Conservation (phyloP, 2,797 vertebrate species). For the Myotis findleyi region DNA sequence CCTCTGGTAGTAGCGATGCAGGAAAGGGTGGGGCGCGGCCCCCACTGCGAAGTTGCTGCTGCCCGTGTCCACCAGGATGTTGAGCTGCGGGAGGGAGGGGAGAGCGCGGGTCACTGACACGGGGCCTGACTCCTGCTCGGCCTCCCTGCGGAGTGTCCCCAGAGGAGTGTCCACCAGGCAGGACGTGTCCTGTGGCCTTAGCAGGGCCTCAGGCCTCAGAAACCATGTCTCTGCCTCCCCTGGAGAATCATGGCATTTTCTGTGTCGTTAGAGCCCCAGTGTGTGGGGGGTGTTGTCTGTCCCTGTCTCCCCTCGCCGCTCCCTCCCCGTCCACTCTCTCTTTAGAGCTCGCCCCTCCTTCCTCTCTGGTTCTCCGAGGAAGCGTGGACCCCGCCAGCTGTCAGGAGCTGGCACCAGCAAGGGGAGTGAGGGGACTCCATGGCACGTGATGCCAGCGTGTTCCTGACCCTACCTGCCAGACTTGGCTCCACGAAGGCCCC, state of each 20-base stretch:
- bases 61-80: conserved; percentile 98
- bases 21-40: conserved; percentile 96
- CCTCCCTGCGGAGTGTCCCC: neutral
- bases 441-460: neutral
- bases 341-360: neutral
- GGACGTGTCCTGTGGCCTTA: neutral
- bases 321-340: neutral
- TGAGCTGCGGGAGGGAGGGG: conserved; percentile 89
- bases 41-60: conserved; percentile 99
- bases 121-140: neutral
- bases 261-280: neutral
- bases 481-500: neutral
- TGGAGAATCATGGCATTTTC: neutral
- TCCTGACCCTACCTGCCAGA: neutral
- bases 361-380: neutral
- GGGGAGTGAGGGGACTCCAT: neutral
- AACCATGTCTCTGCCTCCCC: neutral
- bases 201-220: neutral
- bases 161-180: neutral
- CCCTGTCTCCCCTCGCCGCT: neutral
- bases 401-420: conserved; percentile 3
- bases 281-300: neutral
- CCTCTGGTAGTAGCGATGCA: conserved; percentile 96
- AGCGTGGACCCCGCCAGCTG: neutral
- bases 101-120: neutral